Percentiles rank a stretch among this genome's conserved stretches.
phyloP scores from a whole-genome alignment of 2,888 invertebrate genomes.

The Embidobia sp. region DNA sequence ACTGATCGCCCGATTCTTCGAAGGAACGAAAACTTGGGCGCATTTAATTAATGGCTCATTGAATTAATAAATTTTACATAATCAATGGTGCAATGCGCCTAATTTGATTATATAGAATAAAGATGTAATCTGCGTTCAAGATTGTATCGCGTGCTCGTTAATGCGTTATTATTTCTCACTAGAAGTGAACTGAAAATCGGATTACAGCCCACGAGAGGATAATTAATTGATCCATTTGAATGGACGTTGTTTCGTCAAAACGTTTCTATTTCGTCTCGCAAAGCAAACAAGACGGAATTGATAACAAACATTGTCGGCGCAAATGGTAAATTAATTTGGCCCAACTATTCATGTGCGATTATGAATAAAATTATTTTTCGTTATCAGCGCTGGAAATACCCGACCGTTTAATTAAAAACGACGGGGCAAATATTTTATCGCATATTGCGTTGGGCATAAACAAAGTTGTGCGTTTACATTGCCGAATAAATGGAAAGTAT shows the following conservation, averaged over 20 bases:
- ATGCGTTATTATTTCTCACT: constrained; percentile 33
- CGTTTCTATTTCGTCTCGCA: neutral
- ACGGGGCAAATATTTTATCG: constrained; percentile 8
- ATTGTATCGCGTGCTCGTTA: constrained; percentile 41
- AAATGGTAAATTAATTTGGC: neutral
- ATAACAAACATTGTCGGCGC: neutral
- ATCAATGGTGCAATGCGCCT: constrained; percentile 29
- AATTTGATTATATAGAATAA: constrained; percentile 23
- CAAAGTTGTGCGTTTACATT: neutral
- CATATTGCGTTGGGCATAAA: neutral
- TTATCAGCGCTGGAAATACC: too few species aligned
- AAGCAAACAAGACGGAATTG: neutral
- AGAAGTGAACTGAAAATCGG: constrained; percentile 31
- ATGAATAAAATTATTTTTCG: neutral
- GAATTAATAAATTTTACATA: constrained; percentile 35
- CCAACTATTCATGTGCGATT: constrained; percentile 1
- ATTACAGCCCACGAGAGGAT: constrained; percentile 19
- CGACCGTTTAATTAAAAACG: constrained; percentile 2
- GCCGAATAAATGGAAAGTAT: neutral
- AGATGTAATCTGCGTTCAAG: constrained; percentile 26
- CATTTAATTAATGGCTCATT: neutral
- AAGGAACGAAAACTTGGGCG: neutral
- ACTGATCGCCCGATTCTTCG: neutral
- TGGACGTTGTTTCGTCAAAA: neutral
- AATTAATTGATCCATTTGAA: constrained; percentile 25